A percentile compares a stretch with the other conserved stretches of the same genome.
phyloP scores from a whole-genome alignment of 2,888 invertebrate species.

The Nyleta sp. region DNA sequence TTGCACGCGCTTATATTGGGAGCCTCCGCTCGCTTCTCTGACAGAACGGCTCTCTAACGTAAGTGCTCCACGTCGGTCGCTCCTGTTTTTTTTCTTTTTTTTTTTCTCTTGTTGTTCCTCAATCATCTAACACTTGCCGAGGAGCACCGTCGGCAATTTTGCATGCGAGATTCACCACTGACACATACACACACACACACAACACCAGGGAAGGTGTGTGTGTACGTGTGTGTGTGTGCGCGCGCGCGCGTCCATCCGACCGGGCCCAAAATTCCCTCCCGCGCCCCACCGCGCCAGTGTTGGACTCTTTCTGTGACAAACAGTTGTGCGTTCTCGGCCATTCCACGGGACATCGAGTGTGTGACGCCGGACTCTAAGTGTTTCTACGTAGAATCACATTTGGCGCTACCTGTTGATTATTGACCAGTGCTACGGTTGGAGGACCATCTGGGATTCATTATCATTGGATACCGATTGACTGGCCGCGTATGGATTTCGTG shows the following conservation, averaged over 20 bases:
- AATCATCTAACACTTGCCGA: constrained; percentile 28
- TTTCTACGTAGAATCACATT: no score
- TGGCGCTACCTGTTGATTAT: no score
- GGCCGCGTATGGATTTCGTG: constrained; percentile 44
- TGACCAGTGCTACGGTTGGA: constrained; percentile 30
- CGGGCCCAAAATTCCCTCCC: no score
- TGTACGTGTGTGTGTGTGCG: no score
- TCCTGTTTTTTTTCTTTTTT: constrained; percentile 14
- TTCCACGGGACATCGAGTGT: no score
- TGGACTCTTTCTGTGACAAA: no score
- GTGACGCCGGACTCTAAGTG: no score
- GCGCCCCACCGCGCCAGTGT: no score
- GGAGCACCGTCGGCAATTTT: constrained; percentile 20
- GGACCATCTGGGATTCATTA: constrained; percentile 28
- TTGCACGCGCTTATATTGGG: constrained; percentile 92
- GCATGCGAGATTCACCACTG: constrained; percentile 46
- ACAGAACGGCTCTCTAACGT: constrained; percentile 99
- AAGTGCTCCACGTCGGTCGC: constrained; percentile 85
- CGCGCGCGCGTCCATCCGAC: no score
- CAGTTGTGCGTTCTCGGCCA: no score
- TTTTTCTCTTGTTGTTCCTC: background rate
- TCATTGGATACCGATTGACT: constrained; percentile 38
- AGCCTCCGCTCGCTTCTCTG: constrained; percentile 88
- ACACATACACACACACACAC: no score
- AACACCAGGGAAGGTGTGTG: no score